A percentile compares a stretch with the other conserved stretches of the same genome.
These are phyloP conservation scores for Didymodactylos carnosus DNA, from an alignment of 2,888 invertebrate species.

Conservation along the genomic window DNA sequence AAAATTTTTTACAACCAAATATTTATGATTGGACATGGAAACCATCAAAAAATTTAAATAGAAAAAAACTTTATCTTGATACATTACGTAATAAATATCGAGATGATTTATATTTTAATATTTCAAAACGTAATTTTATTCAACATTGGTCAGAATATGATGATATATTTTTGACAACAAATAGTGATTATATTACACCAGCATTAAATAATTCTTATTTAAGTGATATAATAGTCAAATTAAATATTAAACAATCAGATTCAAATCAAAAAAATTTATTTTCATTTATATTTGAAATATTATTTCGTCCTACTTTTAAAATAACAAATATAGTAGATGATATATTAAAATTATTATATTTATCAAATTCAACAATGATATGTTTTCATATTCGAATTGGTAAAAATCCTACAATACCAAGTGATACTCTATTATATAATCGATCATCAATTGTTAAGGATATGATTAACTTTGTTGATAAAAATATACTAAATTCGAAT, in stretches of 20 bases:
- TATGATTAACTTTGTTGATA: not conserved
- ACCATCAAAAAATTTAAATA: not conserved
- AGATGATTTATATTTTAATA: not conserved
- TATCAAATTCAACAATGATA: not conserved
- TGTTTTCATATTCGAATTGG: not conserved
- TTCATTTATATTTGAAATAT: not conserved
- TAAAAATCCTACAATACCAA: not conserved
- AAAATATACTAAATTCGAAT: no score
- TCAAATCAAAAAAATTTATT: not conserved
- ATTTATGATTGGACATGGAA: not conserved
- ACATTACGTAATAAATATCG: not conserved
- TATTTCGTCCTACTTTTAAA: not conserved
- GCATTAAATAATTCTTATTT: not conserved
- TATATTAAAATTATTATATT: not conserved
- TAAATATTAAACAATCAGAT: not conserved
- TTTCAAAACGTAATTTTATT: not conserved
- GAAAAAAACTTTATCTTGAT: not conserved
- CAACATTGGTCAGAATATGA: not conserved
- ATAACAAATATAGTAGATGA: not conserved
- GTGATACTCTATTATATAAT: not conserved
- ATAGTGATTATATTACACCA: not conserved
- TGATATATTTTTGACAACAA: not conserved
- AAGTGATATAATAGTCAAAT: not conserved
- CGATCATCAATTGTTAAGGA: not conserved
- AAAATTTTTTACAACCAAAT: not conserved